Evolutionary conservation across 2,113 vertebrate genomes (phyloP).

Genomic region (Chloropsis hardwickii): DNA sequence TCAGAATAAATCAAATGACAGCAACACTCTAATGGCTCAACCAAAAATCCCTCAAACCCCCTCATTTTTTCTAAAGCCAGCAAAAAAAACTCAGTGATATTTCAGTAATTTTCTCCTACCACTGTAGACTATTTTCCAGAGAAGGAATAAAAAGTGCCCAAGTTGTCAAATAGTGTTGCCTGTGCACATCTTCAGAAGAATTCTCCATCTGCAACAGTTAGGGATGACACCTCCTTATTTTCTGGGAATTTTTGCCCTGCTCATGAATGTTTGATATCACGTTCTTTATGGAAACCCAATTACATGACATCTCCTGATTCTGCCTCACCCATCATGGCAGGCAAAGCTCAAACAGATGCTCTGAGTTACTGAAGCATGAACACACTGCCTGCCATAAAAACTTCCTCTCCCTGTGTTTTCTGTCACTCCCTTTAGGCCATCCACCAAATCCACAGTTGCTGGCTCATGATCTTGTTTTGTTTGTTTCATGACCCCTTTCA

Average conservation of each 20-base stretch:
- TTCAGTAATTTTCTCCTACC: neutral
- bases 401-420: neutral
- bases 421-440: slow-evolving; percentile 39
- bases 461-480: neutral
- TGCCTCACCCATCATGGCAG: slow-evolving; percentile 11
- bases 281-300: neutral
- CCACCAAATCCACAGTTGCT: neutral
- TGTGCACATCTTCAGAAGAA: neutral
- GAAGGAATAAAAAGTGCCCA: neutral
- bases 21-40: neutral
- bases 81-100: neutral
- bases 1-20: neutral
- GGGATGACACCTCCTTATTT: neutral
- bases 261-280: slow-evolving; percentile 32
- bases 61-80: neutral
- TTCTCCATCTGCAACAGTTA: neutral
- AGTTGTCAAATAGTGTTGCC: neutral
- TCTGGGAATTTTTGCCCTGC: neutral
- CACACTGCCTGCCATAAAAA: neutral
- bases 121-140: neutral
- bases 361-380: slow-evolving; percentile 26
- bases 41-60: neutral
- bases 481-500: neutral
- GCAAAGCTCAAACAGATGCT: slow-evolving; percentile 35
- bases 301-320: slow-evolving; percentile 18